Base-by-base conservation (phyloP, 2,797 vertebrate species). In the Propithecus perrieri region DNA sequence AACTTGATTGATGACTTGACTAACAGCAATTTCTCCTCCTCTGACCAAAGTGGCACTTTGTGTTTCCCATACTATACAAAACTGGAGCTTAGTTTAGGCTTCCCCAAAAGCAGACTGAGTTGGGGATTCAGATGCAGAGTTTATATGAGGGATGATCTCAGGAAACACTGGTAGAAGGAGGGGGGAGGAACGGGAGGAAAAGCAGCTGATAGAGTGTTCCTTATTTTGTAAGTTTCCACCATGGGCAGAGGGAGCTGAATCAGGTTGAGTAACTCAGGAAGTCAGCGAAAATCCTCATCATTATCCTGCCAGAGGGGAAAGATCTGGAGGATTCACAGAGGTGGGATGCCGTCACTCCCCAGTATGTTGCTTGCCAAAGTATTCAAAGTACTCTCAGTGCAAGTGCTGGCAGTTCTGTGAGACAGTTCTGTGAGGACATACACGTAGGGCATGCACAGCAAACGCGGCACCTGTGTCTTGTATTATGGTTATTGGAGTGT, bases 141-240 rank as follows among this genome's bases (percentile, higher is more conserved):
- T 65, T 67, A 50, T 24, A 9, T 72, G 72, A 78, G 15, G 81
- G 20, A 35, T 65, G 2, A n/a, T n/a, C 13, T 89, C 28, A 48
- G 41, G 14, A 85, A 67, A 78, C 26, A 35, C 33, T 41, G 33
- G 48, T 33, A 85, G 4, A 72, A 17, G 33, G 59, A 35, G 20
- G 0, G 61, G 13, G 24, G 55, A 41, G 28, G 28, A n/a, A 0
- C 17, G 24, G 28, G 43, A 91, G 35, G 1, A 33, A 76, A 59
- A 46, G 22, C 55, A 35, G 28, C 28, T 41, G 41, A 43, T 35
- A n/a, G 22, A 55, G 18, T 48, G 10, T 38, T 79, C 38, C 4
- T 80, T 84, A 61, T 89, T 96, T n/a, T 24, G 22, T 61, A 90
- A 80, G 22, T 46, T 57, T 33, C n/a, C n/a, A 5, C 33, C 33